Percentiles rank a stretch among this genome's conserved stretches.
These are phyloP conservation scores for Tapirus indicus DNA, from an alignment of 2,797 vertebrate genomes.

Conservation along the genomic window DNA sequence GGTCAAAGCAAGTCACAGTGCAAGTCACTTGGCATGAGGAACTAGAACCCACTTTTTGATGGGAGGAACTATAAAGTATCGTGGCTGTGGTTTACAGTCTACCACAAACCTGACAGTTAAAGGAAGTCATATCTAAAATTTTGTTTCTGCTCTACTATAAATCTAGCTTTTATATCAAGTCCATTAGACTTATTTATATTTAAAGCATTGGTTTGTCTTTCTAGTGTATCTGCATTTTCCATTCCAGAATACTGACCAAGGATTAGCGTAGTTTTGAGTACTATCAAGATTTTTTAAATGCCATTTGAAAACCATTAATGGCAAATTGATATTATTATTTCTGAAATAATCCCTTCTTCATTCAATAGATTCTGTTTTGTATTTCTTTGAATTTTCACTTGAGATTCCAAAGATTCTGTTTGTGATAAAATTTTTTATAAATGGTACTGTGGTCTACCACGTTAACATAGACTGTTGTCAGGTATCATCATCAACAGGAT, in stretches of 20 bases:
- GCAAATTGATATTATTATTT: constrained; percentile 40
- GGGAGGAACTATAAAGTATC: neutral
- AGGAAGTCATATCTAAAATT: neutral
- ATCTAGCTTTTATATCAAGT: constrained; percentile 21
- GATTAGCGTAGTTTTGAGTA: neutral
- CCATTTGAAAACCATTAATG: constrained; percentile 49
- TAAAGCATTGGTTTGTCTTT: constrained; percentile 40
- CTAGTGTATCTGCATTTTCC: constrained; percentile 7
- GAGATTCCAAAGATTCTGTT: constrained; percentile 31
- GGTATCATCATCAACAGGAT: neutral
- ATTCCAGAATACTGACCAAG: neutral
- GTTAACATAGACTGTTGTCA: neutral
- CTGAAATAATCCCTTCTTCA: constrained; percentile 18
- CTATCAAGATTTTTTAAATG: constrained; percentile 30
- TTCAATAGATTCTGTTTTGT: constrained; percentile 35
- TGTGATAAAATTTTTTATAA: neutral
- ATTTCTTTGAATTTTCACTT: constrained; percentile 54
- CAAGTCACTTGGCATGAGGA: neutral
- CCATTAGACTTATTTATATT: neutral
- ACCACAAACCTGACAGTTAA: neutral
- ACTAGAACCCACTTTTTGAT: constrained; percentile 3
- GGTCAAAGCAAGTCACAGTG: neutral
- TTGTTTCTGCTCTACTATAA: neutral
- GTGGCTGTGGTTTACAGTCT: neutral
- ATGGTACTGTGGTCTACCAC: neutral